Percentiles rank a stretch among this genome's conserved stretches.
Conservation (phyloP, 37 sponge, comb jelly and placozoan species). For the Mnemiopsis leidyi region DNA sequence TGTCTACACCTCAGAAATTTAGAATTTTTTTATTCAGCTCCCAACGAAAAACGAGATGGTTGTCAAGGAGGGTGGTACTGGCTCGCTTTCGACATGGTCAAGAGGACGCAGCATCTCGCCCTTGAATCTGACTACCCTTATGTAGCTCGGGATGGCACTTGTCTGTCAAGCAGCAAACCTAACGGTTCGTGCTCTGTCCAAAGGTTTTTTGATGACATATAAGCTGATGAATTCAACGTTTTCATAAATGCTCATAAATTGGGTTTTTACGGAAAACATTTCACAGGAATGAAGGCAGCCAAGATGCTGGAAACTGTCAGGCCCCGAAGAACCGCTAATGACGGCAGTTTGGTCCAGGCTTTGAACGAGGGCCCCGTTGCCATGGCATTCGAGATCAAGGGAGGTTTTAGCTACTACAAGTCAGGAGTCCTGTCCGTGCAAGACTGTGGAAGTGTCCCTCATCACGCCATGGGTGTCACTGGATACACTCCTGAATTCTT, state of each 20-base stretch:
- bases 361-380: slow-evolving; percentile 7
- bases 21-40: no score
- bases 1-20: no score
- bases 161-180: background rate
- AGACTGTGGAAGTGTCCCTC: background rate
- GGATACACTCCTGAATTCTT: slow-evolving; percentile 39
- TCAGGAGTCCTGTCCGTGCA: background rate
- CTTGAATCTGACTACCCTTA: background rate
- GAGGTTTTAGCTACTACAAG: slow-evolving; percentile 30
- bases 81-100: slow-evolving; percentile 7
- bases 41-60: background rate
- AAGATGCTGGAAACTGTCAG: background rate
- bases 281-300: slow-evolving; percentile 3
- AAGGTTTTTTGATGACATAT: no score
- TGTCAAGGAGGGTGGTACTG: slow-evolving; percentile 38
- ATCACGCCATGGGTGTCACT: slow-evolving; percentile 23
- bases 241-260: no score
- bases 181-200: no score
- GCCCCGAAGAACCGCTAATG: background rate
- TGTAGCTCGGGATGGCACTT: background rate
- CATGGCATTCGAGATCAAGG: slow-evolving; percentile 37
- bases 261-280: no score
- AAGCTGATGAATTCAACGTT: no score
- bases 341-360: background rate
- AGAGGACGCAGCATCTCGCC: background rate